Percentiles rank a stretch among this genome's conserved stretches.
Conservation (phyloP, 2,113 vertebrate genomes). For the Apaloderma vittatum region DNA sequence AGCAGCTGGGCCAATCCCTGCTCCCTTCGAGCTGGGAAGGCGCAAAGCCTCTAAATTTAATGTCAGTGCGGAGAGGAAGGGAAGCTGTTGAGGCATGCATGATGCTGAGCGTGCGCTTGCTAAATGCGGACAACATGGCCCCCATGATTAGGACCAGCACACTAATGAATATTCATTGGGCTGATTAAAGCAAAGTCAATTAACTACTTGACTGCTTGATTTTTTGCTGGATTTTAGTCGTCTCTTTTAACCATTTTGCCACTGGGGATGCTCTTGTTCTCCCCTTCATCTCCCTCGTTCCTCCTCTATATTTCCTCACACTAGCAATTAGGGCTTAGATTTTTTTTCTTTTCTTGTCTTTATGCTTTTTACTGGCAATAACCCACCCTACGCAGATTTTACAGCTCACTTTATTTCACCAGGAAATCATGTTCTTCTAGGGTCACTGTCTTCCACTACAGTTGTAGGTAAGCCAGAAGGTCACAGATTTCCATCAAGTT, state of each 20-base stretch:
- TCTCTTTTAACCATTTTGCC: constrained; percentile 75
- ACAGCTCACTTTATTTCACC: not conserved
- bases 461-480: constrained; percentile 5
- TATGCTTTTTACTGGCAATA: constrained; percentile 30
- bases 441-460: not conserved
- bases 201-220: constrained; percentile 82
- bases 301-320: not conserved
- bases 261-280: constrained; percentile 52
- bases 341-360: not conserved
- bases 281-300: constrained; percentile 17
- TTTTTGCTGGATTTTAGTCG: constrained; percentile 71
- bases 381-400: constrained; percentile 4
- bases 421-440: not conserved
- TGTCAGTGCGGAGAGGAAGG: constrained; percentile 88
- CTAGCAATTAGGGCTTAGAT: constrained; percentile 1
- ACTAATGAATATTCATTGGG: constrained; percentile 86
- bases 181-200: constrained; percentile 84
- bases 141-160: constrained; percentile 76
- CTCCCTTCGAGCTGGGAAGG: constrained; percentile 88
- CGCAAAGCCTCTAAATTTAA: constrained; percentile 86
- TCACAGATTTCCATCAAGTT: constrained; percentile 23
- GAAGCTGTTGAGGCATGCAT: constrained; percentile 88
- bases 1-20: constrained; percentile 96
- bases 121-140: constrained; percentile 75
- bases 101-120: constrained; percentile 77